A percentile compares a stretch with the other conserved stretches of the same genome.
Evolutionary conservation across 64 coral and sea anemone genomes (phyloP).

Genomic region (Montipora foliosa): DNA sequence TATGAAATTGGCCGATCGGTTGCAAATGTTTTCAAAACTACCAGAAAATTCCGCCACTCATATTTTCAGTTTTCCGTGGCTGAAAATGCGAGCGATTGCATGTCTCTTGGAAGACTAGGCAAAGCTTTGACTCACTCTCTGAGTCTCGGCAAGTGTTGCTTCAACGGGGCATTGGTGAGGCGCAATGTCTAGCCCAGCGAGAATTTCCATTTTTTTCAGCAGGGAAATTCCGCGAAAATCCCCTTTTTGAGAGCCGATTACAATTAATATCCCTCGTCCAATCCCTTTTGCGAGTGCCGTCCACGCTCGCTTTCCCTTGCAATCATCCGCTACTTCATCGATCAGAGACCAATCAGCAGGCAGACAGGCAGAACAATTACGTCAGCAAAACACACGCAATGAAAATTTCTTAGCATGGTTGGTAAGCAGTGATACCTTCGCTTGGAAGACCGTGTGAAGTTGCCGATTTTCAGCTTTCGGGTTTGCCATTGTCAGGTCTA

Average conservation of each 20-base stretch:
- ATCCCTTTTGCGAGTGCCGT: constrained; percentile 24
- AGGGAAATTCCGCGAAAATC: constrained; percentile 29
- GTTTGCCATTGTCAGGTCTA: background rate
- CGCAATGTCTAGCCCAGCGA: background rate
- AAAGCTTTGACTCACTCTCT: background rate
- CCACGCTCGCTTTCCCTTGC: constrained; percentile 17
- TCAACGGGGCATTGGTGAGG: background rate
- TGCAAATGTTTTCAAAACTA: too few relatives aligned
- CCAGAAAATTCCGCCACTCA: background rate
- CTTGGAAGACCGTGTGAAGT: constrained; percentile 10
- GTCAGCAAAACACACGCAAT: constrained; percentile 77
- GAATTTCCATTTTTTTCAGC: constrained; percentile 30
- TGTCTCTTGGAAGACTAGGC: background rate
- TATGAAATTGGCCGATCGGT: too few relatives aligned
- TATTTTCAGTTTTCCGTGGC: background rate
- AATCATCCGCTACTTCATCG: constrained; percentile 40
- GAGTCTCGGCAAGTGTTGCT: background rate
- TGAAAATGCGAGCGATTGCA: constrained; percentile 7
- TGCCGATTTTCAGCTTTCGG: constrained; percentile 18
- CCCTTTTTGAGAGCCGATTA: constrained; percentile 29
- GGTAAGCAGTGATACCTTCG: constrained; percentile 18
- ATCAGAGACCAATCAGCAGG: constrained; percentile 38
- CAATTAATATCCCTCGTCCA: constrained; percentile 45
- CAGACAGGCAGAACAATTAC: constrained; percentile 21
- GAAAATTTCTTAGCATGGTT: constrained; percentile 66